Percentiles rank a stretch among this genome's conserved stretches.
Evolutionary conservation across 2,888 invertebrate genomes (phyloP).

Genomic region (Scaptomyza tumidula): DNA sequence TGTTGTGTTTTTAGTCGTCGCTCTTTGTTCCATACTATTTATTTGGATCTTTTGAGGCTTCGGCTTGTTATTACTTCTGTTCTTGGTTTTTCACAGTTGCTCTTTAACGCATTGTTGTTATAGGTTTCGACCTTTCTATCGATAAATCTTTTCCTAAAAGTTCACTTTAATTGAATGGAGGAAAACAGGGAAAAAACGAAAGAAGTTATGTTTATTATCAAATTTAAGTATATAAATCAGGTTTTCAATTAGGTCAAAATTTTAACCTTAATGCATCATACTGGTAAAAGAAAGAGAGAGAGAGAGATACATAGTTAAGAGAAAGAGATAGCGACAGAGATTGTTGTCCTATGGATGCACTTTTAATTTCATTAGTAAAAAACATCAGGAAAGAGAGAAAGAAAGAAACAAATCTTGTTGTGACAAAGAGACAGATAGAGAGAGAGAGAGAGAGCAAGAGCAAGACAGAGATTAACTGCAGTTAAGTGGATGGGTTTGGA

Average conservation of each 20-base stretch:
- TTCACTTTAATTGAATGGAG: background rate
- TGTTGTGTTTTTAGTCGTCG: slow-evolving; percentile 29
- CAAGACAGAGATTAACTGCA: slow-evolving; percentile 1
- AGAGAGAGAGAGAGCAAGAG: background rate
- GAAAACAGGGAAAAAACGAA: no score
- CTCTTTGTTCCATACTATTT: slow-evolving; percentile 50
- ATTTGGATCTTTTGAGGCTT: background rate
- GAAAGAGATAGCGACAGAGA: background rate
- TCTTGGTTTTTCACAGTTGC: slow-evolving; percentile 4
- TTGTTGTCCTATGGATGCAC: background rate
- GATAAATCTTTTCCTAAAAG: background rate
- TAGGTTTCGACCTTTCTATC: background rate
- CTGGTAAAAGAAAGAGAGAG: background rate
- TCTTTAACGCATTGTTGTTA: background rate
- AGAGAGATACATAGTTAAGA: background rate
- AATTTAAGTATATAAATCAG: no score
- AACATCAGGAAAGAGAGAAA: background rate
- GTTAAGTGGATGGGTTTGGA: background rate
- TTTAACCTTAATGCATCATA: no score
- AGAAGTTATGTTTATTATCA: no score
- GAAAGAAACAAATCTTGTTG: background rate
- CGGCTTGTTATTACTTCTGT: slow-evolving; percentile 10
- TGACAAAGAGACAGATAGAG: background rate
- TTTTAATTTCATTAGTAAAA: background rate
- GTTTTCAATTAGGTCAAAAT: no score